These are phyloP conservation scores for Pao palembangensis DNA, from an alignment of 2,113 vertebrate species.

Conservation along the genomic window DNA sequence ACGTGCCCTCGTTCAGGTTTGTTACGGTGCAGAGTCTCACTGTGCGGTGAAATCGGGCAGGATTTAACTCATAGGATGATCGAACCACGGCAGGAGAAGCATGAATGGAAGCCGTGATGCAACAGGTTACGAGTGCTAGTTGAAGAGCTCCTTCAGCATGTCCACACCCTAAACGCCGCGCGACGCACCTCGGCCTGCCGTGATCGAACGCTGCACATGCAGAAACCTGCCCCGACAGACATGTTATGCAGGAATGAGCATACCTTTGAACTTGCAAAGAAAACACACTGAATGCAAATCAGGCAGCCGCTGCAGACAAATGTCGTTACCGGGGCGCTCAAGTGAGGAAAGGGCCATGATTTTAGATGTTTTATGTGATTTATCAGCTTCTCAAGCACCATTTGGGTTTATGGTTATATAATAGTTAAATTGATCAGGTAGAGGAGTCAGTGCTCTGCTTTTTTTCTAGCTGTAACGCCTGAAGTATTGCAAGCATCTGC, in stretches of 20 bases:
- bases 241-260: constrained; percentile 22
- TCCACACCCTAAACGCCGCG: neutral
- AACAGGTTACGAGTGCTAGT: neutral
- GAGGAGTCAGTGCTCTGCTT: too few relatives aligned
- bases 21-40: neutral
- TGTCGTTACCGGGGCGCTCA: neutral
- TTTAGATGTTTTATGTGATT: neutral
- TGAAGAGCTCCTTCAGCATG: neutral
- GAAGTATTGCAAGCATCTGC: too few relatives aligned
- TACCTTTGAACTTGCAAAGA: constrained; percentile 1
- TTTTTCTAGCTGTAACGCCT: too few relatives aligned
- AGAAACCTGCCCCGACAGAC: constrained; percentile 34
- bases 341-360: neutral
- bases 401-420: too few relatives aligned
- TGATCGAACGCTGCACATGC: neutral
- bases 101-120: constrained; percentile 9
- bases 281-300: constrained; percentile 17
- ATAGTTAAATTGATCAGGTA: too few relatives aligned
- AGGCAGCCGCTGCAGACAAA: constrained; percentile 22
- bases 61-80: neutral
- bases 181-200: constrained; percentile 9
- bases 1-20: constrained; percentile 1
- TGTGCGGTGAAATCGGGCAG: neutral
- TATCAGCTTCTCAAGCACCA: too few relatives aligned
- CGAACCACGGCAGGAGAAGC: neutral